Percentiles rank a stretch among this genome's conserved stretches.
These are phyloP conservation scores for Toxonevra muliebris DNA, from an alignment of 2,888 invertebrate genomes.

Conservation along the genomic window DNA sequence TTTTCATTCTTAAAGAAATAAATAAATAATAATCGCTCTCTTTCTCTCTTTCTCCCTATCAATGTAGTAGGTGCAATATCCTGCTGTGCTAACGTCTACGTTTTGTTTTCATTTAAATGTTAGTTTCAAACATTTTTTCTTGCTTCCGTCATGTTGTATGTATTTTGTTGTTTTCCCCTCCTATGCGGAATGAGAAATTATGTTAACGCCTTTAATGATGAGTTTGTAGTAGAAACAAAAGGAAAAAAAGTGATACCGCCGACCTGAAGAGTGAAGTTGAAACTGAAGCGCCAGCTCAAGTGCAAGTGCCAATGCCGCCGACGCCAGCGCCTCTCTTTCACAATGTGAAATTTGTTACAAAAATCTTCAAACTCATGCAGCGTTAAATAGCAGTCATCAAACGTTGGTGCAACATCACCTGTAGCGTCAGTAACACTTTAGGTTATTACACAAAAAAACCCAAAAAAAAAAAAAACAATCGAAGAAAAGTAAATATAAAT, in stretches of 20 bases:
- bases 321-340: not conserved
- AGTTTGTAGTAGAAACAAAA: slow-evolving; percentile 16
- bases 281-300: no score
- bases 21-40: no score
- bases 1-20: no score
- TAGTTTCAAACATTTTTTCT: not conserved
- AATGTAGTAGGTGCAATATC: slow-evolving; percentile 7
- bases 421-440: slow-evolving; percentile 1
- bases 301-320: no score
- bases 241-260: not conserved
- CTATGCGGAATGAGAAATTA: slow-evolving; percentile 7
- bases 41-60: not conserved
- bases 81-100: slow-evolving; percentile 4
- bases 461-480: no score
- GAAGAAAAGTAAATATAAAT: no score
- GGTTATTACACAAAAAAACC: not conserved
- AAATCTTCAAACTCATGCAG: slow-evolving; percentile 10
- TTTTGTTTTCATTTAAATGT: not conserved
- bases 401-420: slow-evolving; percentile 9
- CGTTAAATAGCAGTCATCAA: slow-evolving; percentile 20
- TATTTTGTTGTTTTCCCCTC: not conserved
- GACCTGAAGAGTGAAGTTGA: no score
- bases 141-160: slow-evolving; percentile 8
- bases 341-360: not conserved
- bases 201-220: slow-evolving; percentile 24